Percentiles rank a stretch among this genome's conserved stretches.
phyloP scores from a whole-genome alignment of 2,113 vertebrate genomes.

The Aythya baeri region DNA sequence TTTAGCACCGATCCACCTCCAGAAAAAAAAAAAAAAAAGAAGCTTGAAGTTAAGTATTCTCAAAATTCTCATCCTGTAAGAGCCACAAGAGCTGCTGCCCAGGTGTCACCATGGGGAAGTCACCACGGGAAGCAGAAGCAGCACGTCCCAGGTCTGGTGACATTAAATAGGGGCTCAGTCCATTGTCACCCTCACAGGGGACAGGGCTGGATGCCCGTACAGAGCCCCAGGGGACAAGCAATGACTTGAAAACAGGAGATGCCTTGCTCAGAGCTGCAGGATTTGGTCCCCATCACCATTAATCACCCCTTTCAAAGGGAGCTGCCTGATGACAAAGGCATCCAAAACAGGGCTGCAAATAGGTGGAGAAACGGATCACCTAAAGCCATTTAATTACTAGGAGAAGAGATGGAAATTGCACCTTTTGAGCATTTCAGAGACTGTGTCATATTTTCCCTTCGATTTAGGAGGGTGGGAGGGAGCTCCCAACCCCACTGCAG shows the following conservation, averaged over 20 bases:
- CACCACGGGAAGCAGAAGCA: not conserved
- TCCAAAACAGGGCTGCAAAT: slow-evolving; percentile 1
- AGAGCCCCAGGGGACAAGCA: not conserved
- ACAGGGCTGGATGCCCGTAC: accelerated
- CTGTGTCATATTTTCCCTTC: not conserved
- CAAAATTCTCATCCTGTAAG: not conserved
- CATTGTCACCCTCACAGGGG: not conserved
- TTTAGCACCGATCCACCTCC: not conserved
- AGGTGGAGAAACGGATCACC: slow-evolving; percentile 34
- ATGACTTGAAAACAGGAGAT: accelerated
- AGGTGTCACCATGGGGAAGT: accelerated
- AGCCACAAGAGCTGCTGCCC: not conserved
- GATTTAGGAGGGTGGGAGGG: not conserved
- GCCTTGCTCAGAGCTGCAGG: not conserved
- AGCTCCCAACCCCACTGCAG: not conserved
- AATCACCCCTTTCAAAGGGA: not conserved
- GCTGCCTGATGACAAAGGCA: slow-evolving; percentile 43
- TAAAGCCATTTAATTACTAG: slow-evolving; percentile 49
- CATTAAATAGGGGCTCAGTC: not conserved
- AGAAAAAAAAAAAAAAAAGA: not conserved
- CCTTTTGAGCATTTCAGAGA: not conserved
- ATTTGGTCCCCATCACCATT: not conserved
- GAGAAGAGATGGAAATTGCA: slow-evolving; percentile 1
- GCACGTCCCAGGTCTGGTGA: not conserved
- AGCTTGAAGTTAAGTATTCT: not conserved